A percentile compares a stretch with the other conserved stretches of the same genome.
phyloP scores from a whole-genome alignment of 2,797 vertebrate genomes.

The Periophthalmus magnuspinnatus region DNA sequence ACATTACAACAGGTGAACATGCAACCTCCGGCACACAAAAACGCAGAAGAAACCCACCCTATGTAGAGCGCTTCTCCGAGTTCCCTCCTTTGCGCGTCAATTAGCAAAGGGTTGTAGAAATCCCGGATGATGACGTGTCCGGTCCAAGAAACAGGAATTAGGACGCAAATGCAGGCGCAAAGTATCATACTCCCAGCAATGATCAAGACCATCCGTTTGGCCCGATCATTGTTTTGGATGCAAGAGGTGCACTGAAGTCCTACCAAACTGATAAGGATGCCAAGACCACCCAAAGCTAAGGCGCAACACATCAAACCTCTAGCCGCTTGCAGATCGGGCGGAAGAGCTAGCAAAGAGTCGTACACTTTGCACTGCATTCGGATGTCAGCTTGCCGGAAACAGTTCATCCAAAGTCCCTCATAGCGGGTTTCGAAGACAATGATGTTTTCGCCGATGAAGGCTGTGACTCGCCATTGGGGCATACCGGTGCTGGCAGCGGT shows the following conservation, averaged over 20 bases:
- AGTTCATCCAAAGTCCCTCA: constrained; percentile 97
- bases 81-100: constrained; percentile 83
- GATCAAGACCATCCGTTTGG: constrained; percentile 78
- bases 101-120: constrained; percentile 85
- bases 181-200: constrained; percentile 82
- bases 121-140: constrained; percentile 83
- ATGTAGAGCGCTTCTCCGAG: constrained; percentile 91
- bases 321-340: constrained; percentile 81
- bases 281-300: constrained; percentile 70
- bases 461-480: constrained; percentile 94
- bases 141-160: constrained; percentile 90
- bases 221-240: constrained; percentile 65
- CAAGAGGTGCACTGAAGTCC: constrained; percentile 82
- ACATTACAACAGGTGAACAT: constrained; percentile 79
- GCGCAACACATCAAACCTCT: constrained; percentile 90
- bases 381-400: constrained; percentile 81
- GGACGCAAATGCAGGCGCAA: constrained; percentile 73
- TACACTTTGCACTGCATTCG: constrained; percentile 92
- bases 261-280: constrained; percentile 78
- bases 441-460: constrained; percentile 88
- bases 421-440: constrained; percentile 89
- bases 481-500: constrained; percentile 84
- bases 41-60: constrained; percentile 83
- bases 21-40: constrained; percentile 82
- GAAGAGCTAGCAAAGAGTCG: constrained; percentile 84